Evolutionary conservation across 2,797 vertebrate species (phyloP), one percentile per base, ranked within the genome.

Genomic region (Avahi laniger): DNA sequence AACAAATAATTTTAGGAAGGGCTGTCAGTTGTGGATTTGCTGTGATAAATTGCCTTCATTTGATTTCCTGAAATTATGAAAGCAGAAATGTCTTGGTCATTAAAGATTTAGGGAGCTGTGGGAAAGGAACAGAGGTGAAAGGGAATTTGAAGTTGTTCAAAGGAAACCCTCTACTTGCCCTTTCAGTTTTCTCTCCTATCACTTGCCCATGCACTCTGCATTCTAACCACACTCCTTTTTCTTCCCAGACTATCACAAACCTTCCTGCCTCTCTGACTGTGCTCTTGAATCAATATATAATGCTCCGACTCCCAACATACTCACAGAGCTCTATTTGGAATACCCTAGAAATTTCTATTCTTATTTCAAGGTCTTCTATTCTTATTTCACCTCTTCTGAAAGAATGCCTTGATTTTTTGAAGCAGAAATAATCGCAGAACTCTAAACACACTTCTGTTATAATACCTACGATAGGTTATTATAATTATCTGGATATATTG

Each of bases 21-120:
- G 35, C 41, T 97, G 95, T 96, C 97, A 93, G 46, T 76, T 82
- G 84, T 94, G 92, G 69, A 97, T 93, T 93, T 94, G 78, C 63
- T 35, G 3, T 96, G 96, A 98, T 97, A 96, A 94, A 97, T 94
- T 94, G 73, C 83, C 93, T 89, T 95, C 59, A 59, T 87, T 96
- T 94, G 73, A 80, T 97, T 97, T 97, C 96, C 96, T 97, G 96
- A 97, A 95, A 97, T 98, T 92, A 93, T 48, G 92, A 97, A 93
- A 97, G 96, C 87, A 94, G 76, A 97, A 97, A 91, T 2, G 0
- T 86, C 96, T 94, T 89, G 52, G 93, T 97, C 97, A 96, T 97
- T 97, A 97, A 98, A 97, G 96, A 97, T 97, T 97, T 96, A 97
- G 80, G 63, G 50, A 78, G 92, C 63, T 97, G 93, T 97, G 96